Evolutionary conservation across 2,888 invertebrate species (phyloP).

Genomic region (Dendrolimus houi): DNA sequence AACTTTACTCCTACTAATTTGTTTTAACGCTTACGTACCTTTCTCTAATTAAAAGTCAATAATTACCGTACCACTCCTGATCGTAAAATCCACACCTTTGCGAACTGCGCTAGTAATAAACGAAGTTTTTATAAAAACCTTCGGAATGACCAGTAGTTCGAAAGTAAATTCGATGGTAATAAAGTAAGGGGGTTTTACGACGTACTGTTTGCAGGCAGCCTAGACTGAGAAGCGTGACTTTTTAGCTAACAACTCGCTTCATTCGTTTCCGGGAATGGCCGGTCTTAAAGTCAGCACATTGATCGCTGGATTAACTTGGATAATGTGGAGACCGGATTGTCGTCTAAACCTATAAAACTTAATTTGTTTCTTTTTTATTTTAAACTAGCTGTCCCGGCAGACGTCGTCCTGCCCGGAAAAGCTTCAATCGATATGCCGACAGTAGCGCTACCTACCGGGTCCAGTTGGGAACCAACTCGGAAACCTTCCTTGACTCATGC

Average conservation of each 20-base stretch:
- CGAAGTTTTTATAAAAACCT: constrained; percentile 56
- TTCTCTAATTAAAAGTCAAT: constrained; percentile 60
- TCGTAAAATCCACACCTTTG: constrained; percentile 49
- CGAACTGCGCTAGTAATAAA: constrained; percentile 27
- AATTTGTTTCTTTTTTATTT: no score
- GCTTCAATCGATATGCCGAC: no score
- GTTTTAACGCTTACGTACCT: neutral
- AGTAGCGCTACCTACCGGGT: no score
- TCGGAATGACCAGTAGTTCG: constrained; percentile 30
- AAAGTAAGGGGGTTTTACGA: constrained; percentile 32
- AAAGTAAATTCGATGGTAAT: constrained; percentile 40
- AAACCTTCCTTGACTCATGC: no score
- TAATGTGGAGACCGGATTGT: no score
- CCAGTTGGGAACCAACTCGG: no score
- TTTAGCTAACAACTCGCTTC: constrained; percentile 38
- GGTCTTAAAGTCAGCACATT: neutral
- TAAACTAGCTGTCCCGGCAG: no score
- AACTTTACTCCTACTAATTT: no score
- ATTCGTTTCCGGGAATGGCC: constrained; percentile 27
- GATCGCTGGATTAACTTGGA: neutral
- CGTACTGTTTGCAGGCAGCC: constrained; percentile 11
- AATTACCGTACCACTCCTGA: constrained; percentile 45
- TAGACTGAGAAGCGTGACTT: constrained; percentile 45
- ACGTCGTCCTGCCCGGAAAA: no score
- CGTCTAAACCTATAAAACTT: no score